A percentile compares a stretch with the other conserved stretches of the same genome.
Conservation (phyloP, 2,888 invertebrate species). For the Tigriopus californicus region DNA sequence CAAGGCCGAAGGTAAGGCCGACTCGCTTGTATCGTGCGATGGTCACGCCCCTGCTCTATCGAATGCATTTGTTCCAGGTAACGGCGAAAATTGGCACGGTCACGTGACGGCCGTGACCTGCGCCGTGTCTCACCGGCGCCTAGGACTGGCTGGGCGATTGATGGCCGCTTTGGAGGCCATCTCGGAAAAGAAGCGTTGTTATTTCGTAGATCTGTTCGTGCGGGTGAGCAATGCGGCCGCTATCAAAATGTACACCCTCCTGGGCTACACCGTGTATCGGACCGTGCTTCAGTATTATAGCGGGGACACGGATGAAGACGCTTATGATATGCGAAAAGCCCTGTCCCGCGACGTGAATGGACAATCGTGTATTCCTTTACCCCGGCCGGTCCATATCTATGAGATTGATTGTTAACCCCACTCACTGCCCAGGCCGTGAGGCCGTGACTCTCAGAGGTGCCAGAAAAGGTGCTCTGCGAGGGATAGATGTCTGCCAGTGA, state of each 20-base stretch:
- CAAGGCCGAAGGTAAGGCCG: conserved; percentile 71
- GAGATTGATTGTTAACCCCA: conserved; percentile 46
- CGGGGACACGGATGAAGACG: conserved; percentile 94
- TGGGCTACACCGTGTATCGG: conserved; percentile 90
- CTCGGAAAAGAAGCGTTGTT: conserved; percentile 86
- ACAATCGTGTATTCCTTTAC: conserved; percentile 76
- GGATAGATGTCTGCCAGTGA: too few relatives aligned
- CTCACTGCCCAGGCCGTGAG: neutral
- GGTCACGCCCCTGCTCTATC: too few relatives aligned
- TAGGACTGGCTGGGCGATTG: conserved; percentile 32
- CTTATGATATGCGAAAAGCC: conserved; percentile 98
- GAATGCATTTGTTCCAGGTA: too few relatives aligned
- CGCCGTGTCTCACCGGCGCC: conserved; percentile 73
- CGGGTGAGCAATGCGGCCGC: conserved; percentile 92
- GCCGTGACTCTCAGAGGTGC: too few relatives aligned
- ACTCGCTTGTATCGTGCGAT: too few relatives aligned
- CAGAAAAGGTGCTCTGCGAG: too few relatives aligned
- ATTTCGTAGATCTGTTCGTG: conserved; percentile 95
- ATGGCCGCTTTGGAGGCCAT: conserved; percentile 76
- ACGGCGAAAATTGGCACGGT: conserved; percentile 89
- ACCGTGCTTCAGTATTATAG: conserved; percentile 95
- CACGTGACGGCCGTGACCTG: conserved; percentile 96
- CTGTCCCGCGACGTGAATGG: conserved; percentile 74
- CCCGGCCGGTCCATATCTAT: conserved; percentile 85
- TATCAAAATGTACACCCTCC: conserved; percentile 85